Evolutionary conservation across 1,140 invertebrate species (phyloP).

Genomic region (Heterodera carotae): DNA sequence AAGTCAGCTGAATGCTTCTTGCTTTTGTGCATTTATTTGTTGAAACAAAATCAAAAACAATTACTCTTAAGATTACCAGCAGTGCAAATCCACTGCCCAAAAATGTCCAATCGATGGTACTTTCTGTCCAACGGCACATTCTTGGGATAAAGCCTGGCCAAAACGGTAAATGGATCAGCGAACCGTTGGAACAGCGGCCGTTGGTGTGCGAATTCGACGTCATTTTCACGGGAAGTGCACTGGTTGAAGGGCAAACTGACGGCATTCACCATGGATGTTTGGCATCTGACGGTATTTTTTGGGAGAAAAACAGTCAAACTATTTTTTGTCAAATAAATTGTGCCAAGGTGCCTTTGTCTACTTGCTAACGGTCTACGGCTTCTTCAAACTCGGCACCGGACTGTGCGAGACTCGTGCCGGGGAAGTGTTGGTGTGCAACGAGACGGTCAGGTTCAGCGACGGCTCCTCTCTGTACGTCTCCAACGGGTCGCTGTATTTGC

Average conservation of each 20-base stretch:
- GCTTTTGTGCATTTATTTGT: not conserved
- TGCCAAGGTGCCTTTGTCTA: slow-evolving; percentile 54
- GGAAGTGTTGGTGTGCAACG: slow-evolving; percentile 57
- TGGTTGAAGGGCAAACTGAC: not conserved
- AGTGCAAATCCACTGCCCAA: not conserved
- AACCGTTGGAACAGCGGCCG: slow-evolving; percentile 8
- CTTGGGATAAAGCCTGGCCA: not conserved
- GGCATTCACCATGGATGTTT: slow-evolving; percentile 33
- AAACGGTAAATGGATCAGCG: not conserved
- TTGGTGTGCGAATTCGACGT: slow-evolving; percentile 45
- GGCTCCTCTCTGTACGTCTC: slow-evolving; percentile 53
- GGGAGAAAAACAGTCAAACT: not conserved
- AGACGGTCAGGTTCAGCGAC: slow-evolving; percentile 48
- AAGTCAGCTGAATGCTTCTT: not conserved
- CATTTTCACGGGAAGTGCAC: slow-evolving; percentile 35
- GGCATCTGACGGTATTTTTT: slow-evolving; percentile 36
- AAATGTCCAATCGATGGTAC: slow-evolving; percentile 28
- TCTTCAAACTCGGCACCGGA: slow-evolving; percentile 62
- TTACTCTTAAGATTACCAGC: not conserved
- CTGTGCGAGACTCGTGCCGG: slow-evolving; percentile 56
- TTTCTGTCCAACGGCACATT: not conserved
- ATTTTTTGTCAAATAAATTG: slow-evolving; percentile 2
- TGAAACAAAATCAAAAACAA: too few relatives aligned
- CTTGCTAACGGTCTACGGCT: slow-evolving; percentile 55
- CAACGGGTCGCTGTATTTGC: slow-evolving; percentile 59